Conservation (phyloP, 2,113 vertebrate species). For the Macheiramphus alcinus region DNA sequence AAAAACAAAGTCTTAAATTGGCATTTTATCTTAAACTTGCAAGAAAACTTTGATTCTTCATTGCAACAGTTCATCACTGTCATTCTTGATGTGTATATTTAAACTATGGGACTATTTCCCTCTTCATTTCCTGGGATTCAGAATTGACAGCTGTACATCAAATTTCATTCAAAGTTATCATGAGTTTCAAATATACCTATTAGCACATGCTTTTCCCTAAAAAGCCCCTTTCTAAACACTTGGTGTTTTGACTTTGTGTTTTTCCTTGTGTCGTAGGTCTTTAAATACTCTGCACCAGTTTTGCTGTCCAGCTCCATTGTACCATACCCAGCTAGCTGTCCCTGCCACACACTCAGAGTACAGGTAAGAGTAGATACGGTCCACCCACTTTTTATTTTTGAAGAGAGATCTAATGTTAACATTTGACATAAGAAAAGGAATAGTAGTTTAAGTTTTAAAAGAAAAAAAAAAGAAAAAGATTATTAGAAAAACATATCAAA, state of each 20-base stretch:
- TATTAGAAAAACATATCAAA: neutral
- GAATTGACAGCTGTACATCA: neutral
- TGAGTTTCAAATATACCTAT: neutral
- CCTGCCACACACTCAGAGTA: slow-evolving; percentile 77
- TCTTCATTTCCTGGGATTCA: neutral
- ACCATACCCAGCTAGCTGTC: slow-evolving; percentile 76
- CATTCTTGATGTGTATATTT: neutral
- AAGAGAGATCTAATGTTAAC: neutral
- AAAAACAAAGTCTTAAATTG: neutral
- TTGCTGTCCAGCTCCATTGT: slow-evolving; percentile 74
- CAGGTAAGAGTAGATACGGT: slow-evolving; percentile 75
- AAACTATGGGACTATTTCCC: neutral
- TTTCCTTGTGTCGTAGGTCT: slow-evolving; percentile 79
- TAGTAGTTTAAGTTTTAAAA: neutral
- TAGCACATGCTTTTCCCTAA: neutral
- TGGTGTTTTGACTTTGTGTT: slow-evolving; percentile 73
- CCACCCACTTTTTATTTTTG: slow-evolving; percentile 25
- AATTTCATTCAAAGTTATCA: neutral
- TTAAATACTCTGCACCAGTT: slow-evolving; percentile 77
- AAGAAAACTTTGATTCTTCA: neutral
- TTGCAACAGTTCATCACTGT: neutral
- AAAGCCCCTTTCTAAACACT: slow-evolving; percentile 33
- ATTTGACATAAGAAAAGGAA: neutral
- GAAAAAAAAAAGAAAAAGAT: neutral
- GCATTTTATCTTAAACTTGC: neutral